Evolutionary conservation across 1,140 invertebrate species (phyloP), one percentile per base, ranked within the genome.

Genomic region (Drosophila paulistorum): DNA sequence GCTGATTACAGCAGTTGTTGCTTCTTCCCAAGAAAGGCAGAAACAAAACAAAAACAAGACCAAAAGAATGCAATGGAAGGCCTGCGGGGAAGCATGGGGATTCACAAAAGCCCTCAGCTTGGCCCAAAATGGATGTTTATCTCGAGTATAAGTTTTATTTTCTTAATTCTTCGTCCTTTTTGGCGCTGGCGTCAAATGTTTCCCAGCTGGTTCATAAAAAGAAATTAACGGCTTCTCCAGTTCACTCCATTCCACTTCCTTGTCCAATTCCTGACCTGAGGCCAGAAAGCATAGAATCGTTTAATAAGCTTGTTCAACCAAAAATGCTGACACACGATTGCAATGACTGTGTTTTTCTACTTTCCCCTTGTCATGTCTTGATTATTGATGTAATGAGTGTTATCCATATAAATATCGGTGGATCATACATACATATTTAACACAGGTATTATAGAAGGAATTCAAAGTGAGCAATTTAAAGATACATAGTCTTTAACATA

Each of bases 141-240:
- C 84, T 84, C 48, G 66, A 23, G 74, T 72, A 69, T 65, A 77
- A 78, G 71, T 87, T 87, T 77, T 87, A 80, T 87, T 89, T 80
- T 87, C 83, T 80, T 87, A 87, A 87, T 87, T 81, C 68, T 66
- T 64, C 60, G 14, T 23, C 64, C 57, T 55, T 42, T 45, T 70
- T 42, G 55, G 20, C 61, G 42, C 45, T 57, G 39, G 58, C 51
- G 66, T 62, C 42, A 81, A 92, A 92, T 90, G 91, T 86, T 92
- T 92, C 91, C 91, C 91, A 90, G 86, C 91, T 85, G 91, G 91
- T 92, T 92, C 91, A 92, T 92, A 92, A 91, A 91, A 92, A 91
- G 91, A 92, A 92, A 92, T 92, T 92, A 92, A 92, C 91, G 89
- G 71, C 81, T 79, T 73, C 79, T 68, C 17, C 45, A 51, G 60